Evolutionary conservation across 2,113 vertebrate species (phyloP), one percentile per base, ranked within the genome.

Genomic region (Anoura caudifer): DNA sequence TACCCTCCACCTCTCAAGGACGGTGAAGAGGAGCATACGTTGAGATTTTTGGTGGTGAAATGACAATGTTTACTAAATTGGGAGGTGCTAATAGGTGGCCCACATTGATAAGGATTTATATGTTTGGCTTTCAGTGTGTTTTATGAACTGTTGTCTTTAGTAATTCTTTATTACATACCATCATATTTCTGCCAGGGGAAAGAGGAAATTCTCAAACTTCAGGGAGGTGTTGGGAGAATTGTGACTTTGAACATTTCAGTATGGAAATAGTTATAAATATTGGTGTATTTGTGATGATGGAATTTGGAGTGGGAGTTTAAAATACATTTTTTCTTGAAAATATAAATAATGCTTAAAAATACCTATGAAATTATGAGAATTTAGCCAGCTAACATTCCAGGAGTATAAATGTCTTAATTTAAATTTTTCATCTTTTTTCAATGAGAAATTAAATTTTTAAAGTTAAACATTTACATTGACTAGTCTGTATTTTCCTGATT

Each of bases 371-470:
- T 24, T 95, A 85, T 61, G 77, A 95, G 41, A 87, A 79, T 89
- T 91, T 90, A 93, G 47, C 79, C 54, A 82, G 45, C 41, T 86
- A 72, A 86, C 86, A 87, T 95, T 86, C 52, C 17, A 91, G 92
- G 50, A 95, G 91, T 96, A 93, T 83, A 95, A 52, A 95, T 95
- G 83, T 97, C 69, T 85, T 87, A 95, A 92, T 94, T 92, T 90
- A 95, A 84, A 92, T 94, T 96, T 93, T 80, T 19, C 24, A n/a
- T 92, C 43, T 91, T 97, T 96, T 95, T 92, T 94, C n/a, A 75
- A 59, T 90, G 90, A 96, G 56, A 92, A 92, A 67, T 92, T 24
- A 69, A 43, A 90, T 28, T n/a, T 91, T 95, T 45, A 82, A 92
- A 54, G 54, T 47, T 72, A 75, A 95, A 36, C 14, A 43, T 93